These are phyloP conservation scores for Pseudotriccus pelzelni DNA, from an alignment of 2,797 vertebrate species.

Conservation along the genomic window DNA sequence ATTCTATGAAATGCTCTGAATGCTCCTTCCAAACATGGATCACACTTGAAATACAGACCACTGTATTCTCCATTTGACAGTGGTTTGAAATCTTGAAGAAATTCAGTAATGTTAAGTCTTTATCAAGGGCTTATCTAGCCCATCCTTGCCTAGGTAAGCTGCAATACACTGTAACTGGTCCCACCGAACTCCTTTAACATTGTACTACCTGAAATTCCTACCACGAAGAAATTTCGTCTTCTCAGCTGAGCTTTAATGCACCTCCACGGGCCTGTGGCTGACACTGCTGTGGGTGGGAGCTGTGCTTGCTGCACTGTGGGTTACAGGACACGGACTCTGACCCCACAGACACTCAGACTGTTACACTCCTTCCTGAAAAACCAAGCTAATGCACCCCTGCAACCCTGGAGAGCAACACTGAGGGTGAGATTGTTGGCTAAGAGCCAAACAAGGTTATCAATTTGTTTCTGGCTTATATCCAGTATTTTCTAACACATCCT, in stretches of 20 bases:
- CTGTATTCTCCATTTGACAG: background rate
- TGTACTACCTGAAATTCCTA: background rate
- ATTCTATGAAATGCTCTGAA: background rate
- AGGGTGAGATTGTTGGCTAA: background rate
- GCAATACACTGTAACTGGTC: background rate
- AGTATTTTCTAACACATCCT: background rate
- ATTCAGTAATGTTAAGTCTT: background rate
- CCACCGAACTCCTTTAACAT: background rate
- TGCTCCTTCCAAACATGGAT: background rate
- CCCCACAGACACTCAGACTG: rapidly evolving
- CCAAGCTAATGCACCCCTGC: background rate
- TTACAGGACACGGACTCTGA: background rate
- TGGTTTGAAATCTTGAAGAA: background rate
- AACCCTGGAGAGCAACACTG: background rate
- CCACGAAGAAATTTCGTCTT: background rate
- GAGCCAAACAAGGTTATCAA: background rate
- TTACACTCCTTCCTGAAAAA: background rate
- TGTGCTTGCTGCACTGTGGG: background rate
- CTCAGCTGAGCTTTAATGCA: background rate
- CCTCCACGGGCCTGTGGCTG: background rate
- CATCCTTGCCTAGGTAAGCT: background rate
- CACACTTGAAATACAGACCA: background rate
- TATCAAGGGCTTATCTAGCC: background rate
- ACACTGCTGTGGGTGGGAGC: background rate
- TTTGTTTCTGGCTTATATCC: background rate